phyloP scores from a whole-genome alignment of 2,113 vertebrate species.

The Origma solitaria region DNA sequence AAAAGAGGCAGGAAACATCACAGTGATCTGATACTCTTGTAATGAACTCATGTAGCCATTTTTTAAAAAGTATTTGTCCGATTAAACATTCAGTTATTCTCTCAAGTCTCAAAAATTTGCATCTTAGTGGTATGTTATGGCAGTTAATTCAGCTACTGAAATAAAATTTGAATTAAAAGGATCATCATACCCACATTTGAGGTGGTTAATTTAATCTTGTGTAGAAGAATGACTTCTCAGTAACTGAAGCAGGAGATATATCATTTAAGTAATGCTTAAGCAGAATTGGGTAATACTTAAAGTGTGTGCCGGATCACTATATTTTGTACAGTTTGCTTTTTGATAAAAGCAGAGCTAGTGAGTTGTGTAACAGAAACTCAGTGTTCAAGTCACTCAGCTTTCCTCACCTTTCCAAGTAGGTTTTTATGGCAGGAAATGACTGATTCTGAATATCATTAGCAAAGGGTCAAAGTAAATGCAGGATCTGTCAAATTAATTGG shows the following conservation, averaged over 20 bases:
- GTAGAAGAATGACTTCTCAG: neutral
- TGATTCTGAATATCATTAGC: neutral
- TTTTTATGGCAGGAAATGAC: neutral
- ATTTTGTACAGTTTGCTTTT: neutral
- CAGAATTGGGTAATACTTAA: neutral
- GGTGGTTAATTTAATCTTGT: neutral
- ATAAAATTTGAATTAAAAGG: neutral
- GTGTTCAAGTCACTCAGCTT: neutral
- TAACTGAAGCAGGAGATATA: neutral
- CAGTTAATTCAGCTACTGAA: neutral
- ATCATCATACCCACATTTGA: neutral
- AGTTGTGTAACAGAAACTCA: neutral
- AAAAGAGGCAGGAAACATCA: neutral
- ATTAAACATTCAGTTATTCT: neutral
- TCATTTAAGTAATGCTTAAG: neutral
- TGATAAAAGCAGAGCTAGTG: neutral
- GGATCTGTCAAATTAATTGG: neutral
- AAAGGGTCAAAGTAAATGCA: neutral
- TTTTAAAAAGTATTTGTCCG: neutral
- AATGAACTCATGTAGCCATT: neutral
- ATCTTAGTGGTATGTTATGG: neutral
- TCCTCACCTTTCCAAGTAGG: neutral
- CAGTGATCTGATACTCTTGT: neutral
- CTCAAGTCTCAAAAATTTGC: neutral
- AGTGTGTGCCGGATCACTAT: neutral